A percentile compares a stretch with the other conserved stretches of the same genome.
These are phyloP conservation scores for Norana najaformis DNA, from an alignment of 2,888 invertebrate genomes.

Conservation along the genomic window DNA sequence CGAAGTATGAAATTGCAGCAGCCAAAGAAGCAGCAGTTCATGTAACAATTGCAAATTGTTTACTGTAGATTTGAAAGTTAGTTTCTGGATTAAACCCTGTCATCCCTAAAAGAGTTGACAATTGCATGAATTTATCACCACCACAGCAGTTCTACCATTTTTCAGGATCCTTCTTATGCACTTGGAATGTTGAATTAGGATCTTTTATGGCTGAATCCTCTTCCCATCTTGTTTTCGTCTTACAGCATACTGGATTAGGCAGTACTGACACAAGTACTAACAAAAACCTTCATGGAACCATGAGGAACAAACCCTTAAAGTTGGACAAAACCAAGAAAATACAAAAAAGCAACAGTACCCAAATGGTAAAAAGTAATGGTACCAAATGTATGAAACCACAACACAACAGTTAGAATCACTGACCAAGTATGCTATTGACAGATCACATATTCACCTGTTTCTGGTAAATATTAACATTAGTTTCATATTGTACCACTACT, in stretches of 20 bases:
- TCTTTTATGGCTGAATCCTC: not conserved
- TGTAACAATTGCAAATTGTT: not conserved
- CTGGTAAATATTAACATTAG: too few relatives aligned
- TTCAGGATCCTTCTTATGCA: not conserved
- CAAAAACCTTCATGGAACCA: not conserved
- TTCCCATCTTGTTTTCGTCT: not conserved
- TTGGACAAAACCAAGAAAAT: not conserved
- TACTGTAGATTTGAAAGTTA: not conserved
- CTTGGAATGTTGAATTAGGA: not conserved
- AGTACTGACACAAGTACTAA: not conserved
- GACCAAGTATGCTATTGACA: too few relatives aligned
- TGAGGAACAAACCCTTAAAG: not conserved
- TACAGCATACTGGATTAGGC: not conserved
- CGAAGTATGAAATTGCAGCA: slow-evolving; percentile 57
- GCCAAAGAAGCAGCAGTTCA: slow-evolving; percentile 42
- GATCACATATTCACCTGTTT: too few relatives aligned
- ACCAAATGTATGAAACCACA: too few relatives aligned
- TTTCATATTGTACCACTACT: too few relatives aligned
- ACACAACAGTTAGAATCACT: too few relatives aligned
- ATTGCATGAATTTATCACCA: not conserved
- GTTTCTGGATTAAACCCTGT: not conserved
- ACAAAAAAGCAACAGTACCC: not conserved
- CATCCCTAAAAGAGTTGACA: not conserved
- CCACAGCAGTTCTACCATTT: not conserved
- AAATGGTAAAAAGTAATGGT: too few relatives aligned